These are phyloP conservation scores for Euphydryas editha DNA, from an alignment of 2,888 invertebrate species.

Conservation along the genomic window DNA sequence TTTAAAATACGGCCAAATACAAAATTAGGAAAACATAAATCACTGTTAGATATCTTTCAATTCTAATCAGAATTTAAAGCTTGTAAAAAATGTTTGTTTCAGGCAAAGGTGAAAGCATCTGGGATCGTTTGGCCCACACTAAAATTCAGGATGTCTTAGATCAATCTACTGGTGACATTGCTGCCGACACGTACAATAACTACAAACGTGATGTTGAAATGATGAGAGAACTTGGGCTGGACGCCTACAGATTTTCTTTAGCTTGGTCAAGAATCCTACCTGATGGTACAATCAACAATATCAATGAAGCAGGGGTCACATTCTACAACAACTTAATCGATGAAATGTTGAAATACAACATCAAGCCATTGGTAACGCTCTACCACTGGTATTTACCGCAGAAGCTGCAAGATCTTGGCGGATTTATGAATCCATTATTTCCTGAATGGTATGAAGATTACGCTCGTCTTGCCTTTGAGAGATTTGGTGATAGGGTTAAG, in stretches of 20 bases:
- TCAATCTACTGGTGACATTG: slow-evolving; percentile 79
- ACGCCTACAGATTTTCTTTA: slow-evolving; percentile 81
- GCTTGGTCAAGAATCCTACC: slow-evolving; percentile 87
- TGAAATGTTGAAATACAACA: slow-evolving; percentile 83
- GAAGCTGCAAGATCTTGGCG: slow-evolving; percentile 81
- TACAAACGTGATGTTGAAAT: slow-evolving; percentile 76
- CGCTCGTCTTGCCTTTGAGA: slow-evolving; percentile 66
- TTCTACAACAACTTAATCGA: slow-evolving; percentile 87
- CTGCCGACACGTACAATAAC: slow-evolving; percentile 84
- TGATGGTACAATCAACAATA: slow-evolving; percentile 60
- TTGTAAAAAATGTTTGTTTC: neutral
- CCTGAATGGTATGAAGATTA: slow-evolving; percentile 78
- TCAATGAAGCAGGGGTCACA: slow-evolving; percentile 84
- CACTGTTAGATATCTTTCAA: no score
- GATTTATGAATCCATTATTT: slow-evolving; percentile 71
- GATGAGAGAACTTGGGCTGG: slow-evolving; percentile 69
- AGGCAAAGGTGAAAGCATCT: slow-evolving; percentile 65
- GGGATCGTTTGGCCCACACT: slow-evolving; percentile 63
- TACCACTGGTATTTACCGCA: slow-evolving; percentile 83
- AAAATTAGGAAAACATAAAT: no score
- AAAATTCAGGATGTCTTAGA: slow-evolving; percentile 55
- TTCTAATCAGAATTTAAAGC: neutral
- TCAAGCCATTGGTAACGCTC: slow-evolving; percentile 84
- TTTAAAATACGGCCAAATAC: no score
- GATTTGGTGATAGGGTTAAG: slow-evolving; percentile 79